Percentiles rank a stretch among this genome's conserved stretches.
Evolutionary conservation across 1,140 invertebrate genomes (phyloP).

Genomic region (Zaprionus ornatus): DNA sequence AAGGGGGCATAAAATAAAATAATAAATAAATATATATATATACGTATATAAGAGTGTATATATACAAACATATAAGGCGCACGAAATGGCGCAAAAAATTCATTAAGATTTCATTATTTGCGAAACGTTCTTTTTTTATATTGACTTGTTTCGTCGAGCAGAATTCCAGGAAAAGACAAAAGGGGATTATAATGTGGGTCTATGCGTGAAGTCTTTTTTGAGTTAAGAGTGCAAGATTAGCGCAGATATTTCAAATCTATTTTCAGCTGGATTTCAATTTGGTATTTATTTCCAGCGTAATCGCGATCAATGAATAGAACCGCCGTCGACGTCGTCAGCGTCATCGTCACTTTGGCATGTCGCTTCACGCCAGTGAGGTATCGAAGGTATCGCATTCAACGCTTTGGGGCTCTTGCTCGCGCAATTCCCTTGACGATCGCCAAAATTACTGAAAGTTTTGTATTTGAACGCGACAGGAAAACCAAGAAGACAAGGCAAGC

Average conservation of each 20-base stretch:
- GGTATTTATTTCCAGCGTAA: neutral
- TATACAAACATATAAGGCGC: conserved; percentile 10
- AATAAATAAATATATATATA: conserved; percentile 12
- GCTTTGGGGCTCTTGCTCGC: conserved; percentile 34
- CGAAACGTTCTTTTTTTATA: conserved; percentile 39
- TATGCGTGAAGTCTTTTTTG: neutral
- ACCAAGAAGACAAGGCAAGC: conserved; percentile 3
- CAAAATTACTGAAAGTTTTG: conserved; percentile 72
- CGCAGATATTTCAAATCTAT: neutral
- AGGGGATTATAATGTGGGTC: neutral
- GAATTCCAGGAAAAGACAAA: conserved; percentile 38
- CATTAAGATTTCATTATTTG: conserved; percentile 73
- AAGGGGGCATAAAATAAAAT: conserved; percentile 8
- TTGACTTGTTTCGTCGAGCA: conserved; percentile 19
- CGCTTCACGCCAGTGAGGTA: conserved; percentile 60
- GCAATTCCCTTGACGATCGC: conserved; percentile 60
- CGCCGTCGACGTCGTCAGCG: neutral
- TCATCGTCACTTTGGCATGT: conserved; percentile 65
- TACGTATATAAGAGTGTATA: neutral
- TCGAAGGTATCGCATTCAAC: conserved; percentile 82
- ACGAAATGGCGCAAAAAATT: conserved; percentile 38
- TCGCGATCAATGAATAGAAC: conserved; percentile 26
- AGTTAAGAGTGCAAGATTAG: neutral
- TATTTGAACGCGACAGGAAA: conserved; percentile 52
- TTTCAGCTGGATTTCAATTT: neutral